Evolutionary conservation across 1,140 invertebrate species (phyloP), one percentile per base, ranked within the genome.

Genomic region (Drosophila carrolli): DNA sequence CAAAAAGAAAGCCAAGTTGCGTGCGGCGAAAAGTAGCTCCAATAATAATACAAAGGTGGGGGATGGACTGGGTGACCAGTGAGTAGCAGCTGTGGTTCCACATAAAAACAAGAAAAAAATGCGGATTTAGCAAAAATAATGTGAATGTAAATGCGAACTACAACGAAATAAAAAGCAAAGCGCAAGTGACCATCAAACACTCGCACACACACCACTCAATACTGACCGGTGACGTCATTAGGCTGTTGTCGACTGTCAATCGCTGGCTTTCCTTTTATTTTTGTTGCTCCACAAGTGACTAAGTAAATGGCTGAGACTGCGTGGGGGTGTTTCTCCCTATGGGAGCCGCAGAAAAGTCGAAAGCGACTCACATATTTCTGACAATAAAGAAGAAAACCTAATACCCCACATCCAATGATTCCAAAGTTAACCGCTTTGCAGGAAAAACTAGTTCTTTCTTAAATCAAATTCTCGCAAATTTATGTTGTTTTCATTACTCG

Each of bases 81-180:
- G 32, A 19, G 27, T 35, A 68, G 75, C 59, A 83, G 79, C 79
- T 82, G 74, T 68, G 62, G 62, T 62, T 62, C 68, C 62, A 65
- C 47, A 83, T 61, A 83, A 71, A 83, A 83, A 65, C 75, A 79
- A 83, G 81, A 65, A 83, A 81, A 84, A 84, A 84, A 75, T 83
- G 81, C 70, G 59, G 65, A 83, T 79, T 83, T 75, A 79, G 63
- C 75, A 79, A 66, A 70, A 65, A 70, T 56, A 83, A 83, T 82
- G 79, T 83, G 70, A 82, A 78, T 74, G 79, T 81, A 74, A 81
- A 66, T 65, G 66, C 65, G 46, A 32, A 56, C 48, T 48, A 66
- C 78, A 76, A 40, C 35, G 59, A 75, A 74, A 54, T 67, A 71
- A 77, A 77, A 71, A 75, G 55, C 78, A 80, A 54, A 63, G 47